phyloP scores from a whole-genome alignment of 1,140 invertebrate genomes.

The Bombus picipes region DNA sequence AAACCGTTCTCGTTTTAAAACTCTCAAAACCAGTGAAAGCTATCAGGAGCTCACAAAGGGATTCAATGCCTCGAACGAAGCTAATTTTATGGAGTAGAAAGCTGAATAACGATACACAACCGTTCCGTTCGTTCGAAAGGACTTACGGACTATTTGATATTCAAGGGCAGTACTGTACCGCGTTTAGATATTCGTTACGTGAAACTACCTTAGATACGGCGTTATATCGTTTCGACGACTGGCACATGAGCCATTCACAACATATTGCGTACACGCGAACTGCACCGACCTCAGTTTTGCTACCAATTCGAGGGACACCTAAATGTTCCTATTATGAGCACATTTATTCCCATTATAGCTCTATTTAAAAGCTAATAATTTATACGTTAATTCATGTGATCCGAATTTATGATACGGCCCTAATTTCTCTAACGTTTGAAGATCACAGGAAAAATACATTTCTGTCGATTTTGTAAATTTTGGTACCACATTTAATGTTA shows the following conservation, averaged over 20 bases:
- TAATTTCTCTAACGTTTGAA: not conserved
- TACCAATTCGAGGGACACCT: conserved; percentile 4
- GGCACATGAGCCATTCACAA: conserved; percentile 14
- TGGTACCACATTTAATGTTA: too few relatives aligned
- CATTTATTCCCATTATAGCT: not conserved
- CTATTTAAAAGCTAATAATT: not conserved
- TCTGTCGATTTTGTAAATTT: too few relatives aligned
- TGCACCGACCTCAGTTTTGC: not conserved
- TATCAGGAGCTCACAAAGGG: not conserved
- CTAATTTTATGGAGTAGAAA: conserved; percentile 19
- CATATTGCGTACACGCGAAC: conserved; percentile 16
- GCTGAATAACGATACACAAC: conserved; percentile 16
- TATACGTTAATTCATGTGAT: not conserved
- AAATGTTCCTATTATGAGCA: conserved; percentile 1
- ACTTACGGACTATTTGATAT: conserved; percentile 30
- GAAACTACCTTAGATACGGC: conserved; percentile 7
- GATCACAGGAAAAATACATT: not conserved
- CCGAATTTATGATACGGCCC: not conserved
- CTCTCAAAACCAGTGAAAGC: not conserved
- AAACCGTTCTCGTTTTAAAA: not conserved
- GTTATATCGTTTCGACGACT: conserved; percentile 41
- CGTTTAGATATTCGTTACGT: conserved; percentile 48
- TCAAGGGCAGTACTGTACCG: conserved; percentile 3
- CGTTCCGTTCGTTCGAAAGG: not conserved
- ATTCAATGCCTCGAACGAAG: not conserved